Evolutionary conservation across 1,140 invertebrate genomes (phyloP).

Genomic region (Leptinotarsa texana): DNA sequence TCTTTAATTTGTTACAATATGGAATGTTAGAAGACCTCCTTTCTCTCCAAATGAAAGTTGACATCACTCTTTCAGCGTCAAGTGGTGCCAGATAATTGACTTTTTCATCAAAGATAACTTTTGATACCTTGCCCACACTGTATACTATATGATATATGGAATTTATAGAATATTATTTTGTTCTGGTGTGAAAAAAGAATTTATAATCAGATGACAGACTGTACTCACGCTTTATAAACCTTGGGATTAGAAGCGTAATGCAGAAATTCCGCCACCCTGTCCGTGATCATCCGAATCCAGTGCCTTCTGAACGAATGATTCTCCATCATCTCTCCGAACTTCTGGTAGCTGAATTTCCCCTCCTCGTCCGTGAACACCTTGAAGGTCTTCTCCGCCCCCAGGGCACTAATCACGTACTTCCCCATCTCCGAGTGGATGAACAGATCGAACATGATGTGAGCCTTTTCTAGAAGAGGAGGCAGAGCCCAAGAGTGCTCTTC

Average conservation of each 20-base stretch:
- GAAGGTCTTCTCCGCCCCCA: conserved; percentile 69
- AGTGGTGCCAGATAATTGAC: too few relatives aligned
- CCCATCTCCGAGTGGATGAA: conserved; percentile 79
- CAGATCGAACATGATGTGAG: conserved; percentile 76
- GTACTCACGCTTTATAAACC: conserved; percentile 69
- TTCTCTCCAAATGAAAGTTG: too few relatives aligned
- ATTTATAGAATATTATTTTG: too few relatives aligned
- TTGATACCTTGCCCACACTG: too few relatives aligned
- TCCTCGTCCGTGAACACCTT: conserved; percentile 64
- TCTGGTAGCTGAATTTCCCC: conserved; percentile 71
- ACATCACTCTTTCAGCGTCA: too few relatives aligned
- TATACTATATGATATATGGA: too few relatives aligned
- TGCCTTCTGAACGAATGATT: conserved; percentile 74
- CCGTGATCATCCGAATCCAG: conserved; percentile 73
- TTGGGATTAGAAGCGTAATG: conserved; percentile 74
- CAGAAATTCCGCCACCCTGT: conserved; percentile 73
- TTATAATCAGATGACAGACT: neutral
- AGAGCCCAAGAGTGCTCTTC: conserved; percentile 73
- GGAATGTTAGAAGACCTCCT: too few relatives aligned
- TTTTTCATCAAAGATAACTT: too few relatives aligned
- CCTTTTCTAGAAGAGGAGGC: conserved; percentile 73
- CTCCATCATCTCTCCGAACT: conserved; percentile 75
- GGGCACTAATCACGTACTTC: conserved; percentile 70
- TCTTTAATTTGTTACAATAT: too few relatives aligned
- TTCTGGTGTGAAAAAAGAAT: too few relatives aligned